Base-by-base conservation (phyloP, 2,797 vertebrate species). In the Sorex maritimensis region DNA sequence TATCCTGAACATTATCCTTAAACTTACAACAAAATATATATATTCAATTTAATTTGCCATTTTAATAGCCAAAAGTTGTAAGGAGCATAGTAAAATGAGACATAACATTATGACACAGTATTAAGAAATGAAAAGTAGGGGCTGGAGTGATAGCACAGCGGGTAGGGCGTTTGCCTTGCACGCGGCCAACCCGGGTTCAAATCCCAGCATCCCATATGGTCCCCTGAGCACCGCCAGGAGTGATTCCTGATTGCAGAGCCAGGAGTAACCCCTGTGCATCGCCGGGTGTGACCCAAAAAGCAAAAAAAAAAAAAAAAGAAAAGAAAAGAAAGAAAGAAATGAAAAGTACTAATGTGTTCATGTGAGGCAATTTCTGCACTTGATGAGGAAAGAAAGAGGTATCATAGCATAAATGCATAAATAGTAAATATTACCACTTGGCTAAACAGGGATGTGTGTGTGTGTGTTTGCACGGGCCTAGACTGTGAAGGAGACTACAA, bases 21-120 rank as follows among this genome's bases (percentile, higher is more conserved):
- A 55, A 82, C 19, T 84, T n/a, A 69, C 6, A 9, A 30, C 78
- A 94, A 89, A 26, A 46, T 23, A 74, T 30, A 79, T 38, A 24
- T 21, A 38, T 30, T 73, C 41, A 58, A 84, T 94, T 90, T 93
- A 65, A 75, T 78, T 91, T 69, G 92, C 24, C 49, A 75, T 91
- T 83, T 3, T 75, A 83, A 68, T 52, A 58, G 46, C 4, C 13
- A 95, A 58, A 79, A 1, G 23, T 38, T 94, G 52, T 44, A 88
- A 92, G 86, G 65, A 72, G 72, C 38, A 38, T 34, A 26, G 44
- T 63, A 28, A 1, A 65, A 2, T 13, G 72, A 24, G 52, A 26
- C n/a, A 6, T 24, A 95, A 38, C n/a, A 55, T 1, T 46, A 49
- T 71, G 6, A 11, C 80, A 30, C 15, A 61, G 13, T 34, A 30